phyloP scores from a whole-genome alignment of 2,113 vertebrate genomes.

The Ovibos moschatus region DNA sequence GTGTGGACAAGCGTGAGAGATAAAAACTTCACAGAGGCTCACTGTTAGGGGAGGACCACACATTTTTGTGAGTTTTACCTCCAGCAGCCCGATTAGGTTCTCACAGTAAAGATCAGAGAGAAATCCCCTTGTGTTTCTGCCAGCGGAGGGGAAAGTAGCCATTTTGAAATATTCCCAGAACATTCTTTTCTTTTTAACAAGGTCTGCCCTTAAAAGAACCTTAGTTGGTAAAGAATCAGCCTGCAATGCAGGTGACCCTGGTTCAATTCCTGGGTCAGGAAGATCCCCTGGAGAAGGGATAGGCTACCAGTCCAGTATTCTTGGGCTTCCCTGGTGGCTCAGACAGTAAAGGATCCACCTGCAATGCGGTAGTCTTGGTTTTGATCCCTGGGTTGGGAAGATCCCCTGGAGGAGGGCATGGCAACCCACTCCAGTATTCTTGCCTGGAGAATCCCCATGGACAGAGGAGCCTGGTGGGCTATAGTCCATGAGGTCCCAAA shows the following conservation, averaged over 20 bases:
- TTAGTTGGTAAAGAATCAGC: background rate
- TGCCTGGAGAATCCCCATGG: background rate
- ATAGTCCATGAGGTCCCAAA: background rate
- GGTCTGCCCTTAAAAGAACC: background rate
- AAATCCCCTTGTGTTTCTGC: background rate
- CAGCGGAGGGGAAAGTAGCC: background rate
- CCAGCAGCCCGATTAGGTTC: background rate
- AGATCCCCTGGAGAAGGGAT: background rate
- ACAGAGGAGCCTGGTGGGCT: background rate
- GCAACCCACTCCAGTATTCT: background rate
- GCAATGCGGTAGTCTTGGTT: background rate
- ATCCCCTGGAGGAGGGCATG: background rate
- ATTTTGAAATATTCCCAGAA: background rate
- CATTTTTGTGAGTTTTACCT: background rate
- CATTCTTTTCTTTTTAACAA: background rate
- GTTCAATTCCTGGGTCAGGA: background rate
- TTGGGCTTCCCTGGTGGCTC: background rate
- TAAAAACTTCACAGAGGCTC: background rate
- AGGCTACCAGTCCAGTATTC: background rate
- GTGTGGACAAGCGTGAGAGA: background rate
- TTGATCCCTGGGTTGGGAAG: background rate
- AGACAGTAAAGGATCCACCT: background rate
- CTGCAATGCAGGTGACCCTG: background rate
- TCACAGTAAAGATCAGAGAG: background rate
- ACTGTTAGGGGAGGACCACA: background rate